These are phyloP conservation scores for Rhagonycha lutea DNA, from an alignment of 2,888 invertebrate genomes.

Conservation along the genomic window DNA sequence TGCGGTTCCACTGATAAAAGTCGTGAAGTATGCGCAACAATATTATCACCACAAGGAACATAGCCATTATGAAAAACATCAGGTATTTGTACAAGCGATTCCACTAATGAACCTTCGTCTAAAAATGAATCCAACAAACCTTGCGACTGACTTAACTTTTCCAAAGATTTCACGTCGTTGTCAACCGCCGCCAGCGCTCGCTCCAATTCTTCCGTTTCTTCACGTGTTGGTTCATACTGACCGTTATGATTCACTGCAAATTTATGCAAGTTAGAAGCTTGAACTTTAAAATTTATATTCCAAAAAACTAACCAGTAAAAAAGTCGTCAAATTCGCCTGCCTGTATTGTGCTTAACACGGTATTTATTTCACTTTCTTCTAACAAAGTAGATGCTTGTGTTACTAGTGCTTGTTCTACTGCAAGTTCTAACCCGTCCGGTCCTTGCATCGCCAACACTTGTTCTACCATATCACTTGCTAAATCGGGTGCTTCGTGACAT, in stretches of 20 bases:
- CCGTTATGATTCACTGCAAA: slow-evolving; percentile 68
- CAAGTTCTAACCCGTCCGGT: slow-evolving; percentile 63
- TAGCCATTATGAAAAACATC: slow-evolving; percentile 58
- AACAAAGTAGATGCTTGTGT: slow-evolving; percentile 68
- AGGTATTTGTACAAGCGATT: slow-evolving; percentile 57
- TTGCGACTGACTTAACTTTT: slow-evolving; percentile 67
- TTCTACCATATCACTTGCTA: slow-evolving; percentile 57
- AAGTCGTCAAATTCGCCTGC: slow-evolving; percentile 84
- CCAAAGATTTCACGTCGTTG: slow-evolving; percentile 71
- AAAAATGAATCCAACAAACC: slow-evolving; percentile 65
- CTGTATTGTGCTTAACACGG: slow-evolving; percentile 76
- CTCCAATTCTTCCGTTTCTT: slow-evolving; percentile 87
- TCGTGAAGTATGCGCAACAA: slow-evolving; percentile 37
- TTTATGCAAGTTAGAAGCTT: not conserved
- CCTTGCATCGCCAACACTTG: slow-evolving; percentile 61
- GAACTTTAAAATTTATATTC: not conserved
- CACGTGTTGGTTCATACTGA: slow-evolving; percentile 72
- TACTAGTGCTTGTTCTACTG: slow-evolving; percentile 60
- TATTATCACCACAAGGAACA: slow-evolving; percentile 49
- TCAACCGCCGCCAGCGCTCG: slow-evolving; percentile 81
- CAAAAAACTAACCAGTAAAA: slow-evolving; percentile 64
- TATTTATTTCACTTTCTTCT: slow-evolving; percentile 76
- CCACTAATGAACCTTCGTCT: slow-evolving; percentile 61
- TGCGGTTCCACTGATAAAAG: slow-evolving; percentile 35
- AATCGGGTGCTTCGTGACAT: slow-evolving; percentile 43